Base-by-base conservation (phyloP, 1,140 invertebrate species). In the Yoshiicerus persimilis region DNA sequence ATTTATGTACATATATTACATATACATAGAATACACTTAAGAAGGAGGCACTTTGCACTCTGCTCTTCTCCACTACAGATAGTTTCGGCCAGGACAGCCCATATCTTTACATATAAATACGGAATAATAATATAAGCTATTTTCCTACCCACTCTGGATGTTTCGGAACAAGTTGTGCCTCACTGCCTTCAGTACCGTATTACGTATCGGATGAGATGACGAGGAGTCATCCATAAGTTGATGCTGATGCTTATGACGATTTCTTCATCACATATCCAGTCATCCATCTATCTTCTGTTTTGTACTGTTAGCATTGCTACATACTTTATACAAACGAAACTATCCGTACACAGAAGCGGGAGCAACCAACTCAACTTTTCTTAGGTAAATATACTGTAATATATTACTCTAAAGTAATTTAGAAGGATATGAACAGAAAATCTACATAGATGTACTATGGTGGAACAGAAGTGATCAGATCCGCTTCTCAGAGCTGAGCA, bases 151-250 rank as follows among this genome's bases (percentile, higher is more conserved):
- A 70, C 75, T 80, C 32, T 75, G 66, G 32, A 32, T 36, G n/a
- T 38, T 80, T 80, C 75, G 75, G 75, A 36, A 80, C 75, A 80
- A 80, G 75, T 80, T 80, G 16, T 80, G 75, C 75, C 75, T 80
- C 16, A 80, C 75, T 80, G 75, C 75, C 75, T 80, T n/a, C 38
- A 16, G 32, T 80, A 36, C 23, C 64, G 23, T 70, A 70, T 36
- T 36, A 23, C 75, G 75, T 36, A 77, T 70, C 70, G 70, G 32
- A 34, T 80, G 75, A 80, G 75, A 80, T 80, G 75, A 80, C 75
- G 16, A 56, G 27, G 83, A 84, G 83, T 84, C 83, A 84, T 47
- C 83, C 83, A 56, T 84, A 84, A 56, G 41, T 84, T 38, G 39
- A 47, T 39, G 80, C 80, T 38, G 39, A 47, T 39, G 80, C 80